Conservation (phyloP, 1,140 invertebrate genomes). For the Rhagoletis zephyria region DNA sequence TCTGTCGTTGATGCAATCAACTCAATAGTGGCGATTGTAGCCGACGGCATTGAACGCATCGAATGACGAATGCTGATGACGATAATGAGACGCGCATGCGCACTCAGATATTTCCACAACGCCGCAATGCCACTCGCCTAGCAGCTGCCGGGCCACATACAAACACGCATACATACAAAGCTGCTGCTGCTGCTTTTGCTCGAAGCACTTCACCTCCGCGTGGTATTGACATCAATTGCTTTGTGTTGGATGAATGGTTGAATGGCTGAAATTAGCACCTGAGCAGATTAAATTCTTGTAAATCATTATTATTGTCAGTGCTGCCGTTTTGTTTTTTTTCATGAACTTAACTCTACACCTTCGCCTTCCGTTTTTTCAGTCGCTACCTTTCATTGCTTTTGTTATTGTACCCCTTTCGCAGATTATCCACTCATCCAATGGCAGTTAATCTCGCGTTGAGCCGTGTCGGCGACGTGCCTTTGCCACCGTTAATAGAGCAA, state of each 20-base stretch:
- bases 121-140: background rate
- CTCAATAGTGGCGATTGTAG: background rate
- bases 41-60: slow-evolving; percentile 12
- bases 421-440: slow-evolving; percentile 33
- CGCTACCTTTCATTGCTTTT: background rate
- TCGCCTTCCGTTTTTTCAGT: background rate
- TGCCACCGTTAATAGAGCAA: slow-evolving; percentile 54
- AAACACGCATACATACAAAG: background rate
- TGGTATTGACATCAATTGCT: slow-evolving; percentile 34
- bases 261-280: slow-evolving; percentile 58
- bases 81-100: slow-evolving; percentile 44
- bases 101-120: slow-evolving; percentile 38
- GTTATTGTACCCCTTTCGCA: slow-evolving; percentile 32
- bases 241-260: slow-evolving; percentile 46
- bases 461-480: slow-evolving; percentile 46
- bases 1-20: slow-evolving; percentile 9
- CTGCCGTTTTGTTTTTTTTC: slow-evolving; percentile 32
- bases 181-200: background rate
- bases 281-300: slow-evolving; percentile 58
- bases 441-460: slow-evolving; percentile 46
- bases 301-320: slow-evolving; percentile 54
- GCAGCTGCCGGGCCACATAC: background rate
- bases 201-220: background rate
- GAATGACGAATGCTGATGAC: slow-evolving; percentile 47
- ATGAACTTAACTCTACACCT: background rate